phyloP scores from a whole-genome alignment of 1,140 invertebrate species.

The Diuraphis noxia region DNA sequence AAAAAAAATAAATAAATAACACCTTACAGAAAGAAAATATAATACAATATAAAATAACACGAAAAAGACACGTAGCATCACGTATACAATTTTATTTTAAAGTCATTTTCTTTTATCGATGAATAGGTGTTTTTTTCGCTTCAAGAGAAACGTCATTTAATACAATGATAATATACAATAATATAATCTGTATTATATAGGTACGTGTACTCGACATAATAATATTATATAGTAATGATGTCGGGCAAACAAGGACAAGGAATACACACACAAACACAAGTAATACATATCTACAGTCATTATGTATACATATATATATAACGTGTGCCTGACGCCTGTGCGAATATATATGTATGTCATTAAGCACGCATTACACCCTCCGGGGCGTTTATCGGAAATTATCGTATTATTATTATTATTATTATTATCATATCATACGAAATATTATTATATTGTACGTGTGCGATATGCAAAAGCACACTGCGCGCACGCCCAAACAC shows the following conservation, averaged over 20 bases:
- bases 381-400: constrained; percentile 42
- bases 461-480: not conserved
- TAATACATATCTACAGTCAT: not conserved
- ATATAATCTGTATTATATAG: not conserved
- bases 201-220: not conserved
- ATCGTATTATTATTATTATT: not conserved
- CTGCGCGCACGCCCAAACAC: not conserved
- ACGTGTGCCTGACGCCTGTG: not conserved
- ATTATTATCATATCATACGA: not conserved
- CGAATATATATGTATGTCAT: not conserved
- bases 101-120: not conserved
- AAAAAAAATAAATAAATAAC: constrained; percentile 22
- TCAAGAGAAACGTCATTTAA: constrained; percentile 25
- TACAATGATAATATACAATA: not conserved
- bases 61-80: not conserved
- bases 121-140: not conserved
- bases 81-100: not conserved
- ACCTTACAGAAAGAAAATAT: not conserved
- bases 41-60: not conserved
- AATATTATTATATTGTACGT: not conserved
- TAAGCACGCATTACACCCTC: not conserved
- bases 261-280: not conserved
- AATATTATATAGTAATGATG: not conserved
- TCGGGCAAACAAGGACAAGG: not conserved
- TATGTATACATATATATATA: not conserved